Conservation (phyloP, 2,888 invertebrate species). For the Alsophila aescularia region DNA sequence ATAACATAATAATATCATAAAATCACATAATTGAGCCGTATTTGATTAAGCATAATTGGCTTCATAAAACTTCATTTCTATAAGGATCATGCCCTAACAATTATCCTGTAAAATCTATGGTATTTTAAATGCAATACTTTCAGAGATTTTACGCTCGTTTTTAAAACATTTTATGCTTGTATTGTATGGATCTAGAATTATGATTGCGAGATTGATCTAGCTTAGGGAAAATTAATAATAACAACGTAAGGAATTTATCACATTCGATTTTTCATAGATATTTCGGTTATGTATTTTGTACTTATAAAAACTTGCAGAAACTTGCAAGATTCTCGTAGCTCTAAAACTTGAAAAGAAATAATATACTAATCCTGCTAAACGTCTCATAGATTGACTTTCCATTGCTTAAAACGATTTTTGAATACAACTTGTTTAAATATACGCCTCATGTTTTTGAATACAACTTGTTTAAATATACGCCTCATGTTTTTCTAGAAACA, state of each 20-base stretch:
- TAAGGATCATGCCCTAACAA: conserved; percentile 30
- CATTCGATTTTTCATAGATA: no score
- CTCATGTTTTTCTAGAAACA: conserved; percentile 15
- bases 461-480: not conserved
- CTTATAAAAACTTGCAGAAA: no score
- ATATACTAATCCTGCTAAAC: no score
- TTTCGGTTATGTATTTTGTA: no score
- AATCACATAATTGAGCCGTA: conserved; percentile 26
- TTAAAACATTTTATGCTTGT: conserved; percentile 34
- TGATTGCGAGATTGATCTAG: no score
- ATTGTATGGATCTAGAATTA: no score
- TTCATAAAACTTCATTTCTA: conserved; percentile 34
- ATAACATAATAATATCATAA: conserved; percentile 37
- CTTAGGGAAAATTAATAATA: no score
- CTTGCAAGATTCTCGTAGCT: no score
- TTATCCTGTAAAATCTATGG: conserved; percentile 38
- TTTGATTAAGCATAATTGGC: conserved; percentile 40
- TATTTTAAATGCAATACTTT: conserved; percentile 35
- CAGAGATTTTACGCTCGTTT: conserved; percentile 28
- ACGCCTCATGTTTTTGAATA: conserved; percentile 2
- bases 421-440: not conserved
- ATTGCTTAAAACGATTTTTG: not conserved
- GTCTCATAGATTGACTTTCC: no score
- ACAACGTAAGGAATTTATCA: no score
- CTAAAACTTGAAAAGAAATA: no score